Evolutionary conservation across 2,888 invertebrate genomes (phyloP).

Genomic region (Tinea pellionella): DNA sequence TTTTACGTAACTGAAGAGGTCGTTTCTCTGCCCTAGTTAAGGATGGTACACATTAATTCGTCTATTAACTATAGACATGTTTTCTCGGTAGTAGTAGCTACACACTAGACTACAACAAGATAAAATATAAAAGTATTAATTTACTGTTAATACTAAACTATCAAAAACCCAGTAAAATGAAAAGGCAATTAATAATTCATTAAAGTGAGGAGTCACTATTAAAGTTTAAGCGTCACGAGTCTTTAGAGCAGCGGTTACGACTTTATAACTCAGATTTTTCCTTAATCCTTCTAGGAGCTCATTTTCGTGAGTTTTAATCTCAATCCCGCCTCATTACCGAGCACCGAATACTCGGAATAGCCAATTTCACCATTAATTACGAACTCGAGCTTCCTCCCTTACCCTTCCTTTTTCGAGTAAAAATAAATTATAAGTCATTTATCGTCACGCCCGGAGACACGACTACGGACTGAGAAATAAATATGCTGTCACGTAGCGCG

Average conservation of each 20-base stretch:
- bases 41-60: no score
- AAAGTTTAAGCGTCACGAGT: slow-evolving; percentile 26
- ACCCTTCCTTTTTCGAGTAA: slow-evolving; percentile 63
- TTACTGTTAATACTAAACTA: not conserved
- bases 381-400: slow-evolving; percentile 31
- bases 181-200: slow-evolving; percentile 28
- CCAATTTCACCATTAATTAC: slow-evolving; percentile 68
- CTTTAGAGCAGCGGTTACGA: not conserved
- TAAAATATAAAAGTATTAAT: no score
- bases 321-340: slow-evolving; percentile 57
- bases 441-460: slow-evolving; percentile 42
- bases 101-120: no score
- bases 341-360: slow-evolving; percentile 64
- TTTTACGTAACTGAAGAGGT: no score
- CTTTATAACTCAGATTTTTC: slow-evolving; percentile 33
- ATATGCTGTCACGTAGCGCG: slow-evolving; percentile 39
- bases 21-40: no score
- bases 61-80: no score
- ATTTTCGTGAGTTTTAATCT: slow-evolving; percentile 65
- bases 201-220: slow-evolving; percentile 29
- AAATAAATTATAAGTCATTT: slow-evolving; percentile 69
- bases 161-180: slow-evolving; percentile 3
- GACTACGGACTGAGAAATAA: slow-evolving; percentile 40
- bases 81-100: no score
- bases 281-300: slow-evolving; percentile 31